Evolutionary conservation across 2,888 invertebrate genomes (phyloP).

Genomic region (Biston betularia): DNA sequence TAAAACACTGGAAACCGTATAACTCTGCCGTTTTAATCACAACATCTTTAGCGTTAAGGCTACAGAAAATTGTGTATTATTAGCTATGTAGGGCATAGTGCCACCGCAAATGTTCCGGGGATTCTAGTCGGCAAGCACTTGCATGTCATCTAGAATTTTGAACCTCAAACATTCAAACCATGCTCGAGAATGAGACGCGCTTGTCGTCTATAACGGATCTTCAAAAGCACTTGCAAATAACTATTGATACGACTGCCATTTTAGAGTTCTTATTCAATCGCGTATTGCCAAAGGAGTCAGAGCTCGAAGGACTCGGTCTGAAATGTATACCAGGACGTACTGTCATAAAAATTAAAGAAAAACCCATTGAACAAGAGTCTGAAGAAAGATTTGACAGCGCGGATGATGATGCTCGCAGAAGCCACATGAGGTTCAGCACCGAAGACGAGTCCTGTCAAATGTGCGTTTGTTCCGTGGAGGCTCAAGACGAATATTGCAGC

Average conservation of each 20-base stretch:
- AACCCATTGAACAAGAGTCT: background rate
- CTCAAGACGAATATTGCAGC: slow-evolving; percentile 67
- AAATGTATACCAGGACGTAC: slow-evolving; percentile 75
- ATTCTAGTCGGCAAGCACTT: too few relatives aligned
- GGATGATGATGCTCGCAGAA: slow-evolving; percentile 47
- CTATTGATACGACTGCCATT: slow-evolving; percentile 40
- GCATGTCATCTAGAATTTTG: too few relatives aligned
- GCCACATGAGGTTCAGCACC: slow-evolving; percentile 59
- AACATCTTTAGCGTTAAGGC: too few relatives aligned
- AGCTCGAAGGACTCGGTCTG: slow-evolving; percentile 42
- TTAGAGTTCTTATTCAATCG: slow-evolving; percentile 68
- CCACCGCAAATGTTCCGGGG: too few relatives aligned
- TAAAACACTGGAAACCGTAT: background rate
- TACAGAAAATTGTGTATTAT: too few relatives aligned
- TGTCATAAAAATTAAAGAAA: slow-evolving; percentile 53
- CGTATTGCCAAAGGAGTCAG: slow-evolving; percentile 48
- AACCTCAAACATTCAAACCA: too few relatives aligned
- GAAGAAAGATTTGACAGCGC: slow-evolving; percentile 29
- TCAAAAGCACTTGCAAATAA: too few relatives aligned
- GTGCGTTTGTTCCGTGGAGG: slow-evolving; percentile 71
- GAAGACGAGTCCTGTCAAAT: slow-evolving; percentile 65
- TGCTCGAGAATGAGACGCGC: too few relatives aligned
- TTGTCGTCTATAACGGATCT: background rate
- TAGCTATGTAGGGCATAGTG: too few relatives aligned
- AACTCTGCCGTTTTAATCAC: background rate